A percentile compares a stretch with the other conserved stretches of the same genome.
Conservation (phyloP, 2,888 invertebrate species). For the Ectobius pallidus region DNA sequence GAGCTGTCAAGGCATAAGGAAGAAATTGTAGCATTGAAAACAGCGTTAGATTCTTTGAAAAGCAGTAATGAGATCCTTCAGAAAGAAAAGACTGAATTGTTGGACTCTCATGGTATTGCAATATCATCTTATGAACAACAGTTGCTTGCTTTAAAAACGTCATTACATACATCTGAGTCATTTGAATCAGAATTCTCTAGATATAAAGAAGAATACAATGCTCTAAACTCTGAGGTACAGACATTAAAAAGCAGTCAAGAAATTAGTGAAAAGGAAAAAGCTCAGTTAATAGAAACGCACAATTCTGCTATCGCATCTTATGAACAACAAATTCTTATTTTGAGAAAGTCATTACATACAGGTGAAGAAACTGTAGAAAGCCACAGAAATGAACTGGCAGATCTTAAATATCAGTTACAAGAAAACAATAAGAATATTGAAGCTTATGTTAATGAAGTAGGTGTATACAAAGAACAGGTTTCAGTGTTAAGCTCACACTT, state of each 20-base stretch:
- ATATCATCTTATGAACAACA: conserved; percentile 13
- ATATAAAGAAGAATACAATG: not conserved
- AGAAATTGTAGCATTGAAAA: not conserved
- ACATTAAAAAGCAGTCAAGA: not conserved
- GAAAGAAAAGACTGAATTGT: not conserved
- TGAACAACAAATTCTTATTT: not conserved
- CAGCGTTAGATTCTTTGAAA: not conserved
- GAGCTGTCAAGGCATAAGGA: not conserved
- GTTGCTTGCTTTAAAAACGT: not conserved
- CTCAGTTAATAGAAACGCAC: not conserved
- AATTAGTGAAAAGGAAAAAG: not conserved
- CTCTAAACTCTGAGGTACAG: not conserved
- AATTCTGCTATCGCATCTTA: not conserved
- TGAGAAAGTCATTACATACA: not conserved
- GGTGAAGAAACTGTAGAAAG: not conserved
- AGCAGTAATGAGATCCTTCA: not conserved
- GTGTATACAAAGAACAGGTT: not conserved
- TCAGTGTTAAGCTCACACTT: not conserved
- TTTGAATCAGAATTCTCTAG: not conserved
- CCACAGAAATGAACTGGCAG: not conserved
- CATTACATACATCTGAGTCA: not conserved
- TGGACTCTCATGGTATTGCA: not conserved
- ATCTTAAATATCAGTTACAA: not conserved
- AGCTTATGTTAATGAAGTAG: not conserved
- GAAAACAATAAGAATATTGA: not conserved